Base-by-base conservation (phyloP, 2,888 invertebrate species). In the Campopleginae sp. region DNA sequence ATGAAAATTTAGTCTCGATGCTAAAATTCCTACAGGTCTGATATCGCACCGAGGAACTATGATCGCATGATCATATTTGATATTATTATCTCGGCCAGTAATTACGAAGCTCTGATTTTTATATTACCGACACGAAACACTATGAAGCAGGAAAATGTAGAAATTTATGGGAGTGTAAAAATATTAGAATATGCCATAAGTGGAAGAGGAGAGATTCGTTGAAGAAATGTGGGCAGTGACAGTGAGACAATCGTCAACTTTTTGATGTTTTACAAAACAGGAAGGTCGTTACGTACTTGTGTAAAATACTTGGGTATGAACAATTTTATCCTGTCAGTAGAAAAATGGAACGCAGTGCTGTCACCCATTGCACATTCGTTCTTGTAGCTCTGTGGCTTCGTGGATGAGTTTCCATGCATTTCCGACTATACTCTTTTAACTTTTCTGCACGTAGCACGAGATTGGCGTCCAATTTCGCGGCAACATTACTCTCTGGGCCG, bases 391-490 rank as follows among this genome's bases (percentile, higher is more conserved):
- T 44, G 51, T 71, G 71, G 70, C 27, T 74, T 72, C 14, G 46
- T 61, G 54, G 33, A 27, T 51, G 27, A 42, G 19, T 14, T 61
- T 23, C 58, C 65, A 33, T 19, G 68, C 12, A 33, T 19, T 54
- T 80, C 17, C 38, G 46, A 61, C 46, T 33, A 48, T 58, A 46
- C 51, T 58, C 58, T 63, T 33, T 65, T 58, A 74, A 84, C 75
- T 84, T 76, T 80, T 77, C 78, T 61, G 72, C 82, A 82, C 82
- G 82, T 78, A 82, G 66, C 51, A 66, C 78, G 71, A 80, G 72
- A 79, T 71, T 71, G 71, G 71, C 71, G n/a, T 63, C 71, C 80
- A 84, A 84, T 84, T 84, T 84, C 84, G 84, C 77, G 76, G 84
- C 76, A 76, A 76, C 76, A 84, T 84, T 76, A 76, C 76, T 80